phyloP scores from a whole-genome alignment of 2,888 invertebrate species.

The Xestia sexstrigata region DNA sequence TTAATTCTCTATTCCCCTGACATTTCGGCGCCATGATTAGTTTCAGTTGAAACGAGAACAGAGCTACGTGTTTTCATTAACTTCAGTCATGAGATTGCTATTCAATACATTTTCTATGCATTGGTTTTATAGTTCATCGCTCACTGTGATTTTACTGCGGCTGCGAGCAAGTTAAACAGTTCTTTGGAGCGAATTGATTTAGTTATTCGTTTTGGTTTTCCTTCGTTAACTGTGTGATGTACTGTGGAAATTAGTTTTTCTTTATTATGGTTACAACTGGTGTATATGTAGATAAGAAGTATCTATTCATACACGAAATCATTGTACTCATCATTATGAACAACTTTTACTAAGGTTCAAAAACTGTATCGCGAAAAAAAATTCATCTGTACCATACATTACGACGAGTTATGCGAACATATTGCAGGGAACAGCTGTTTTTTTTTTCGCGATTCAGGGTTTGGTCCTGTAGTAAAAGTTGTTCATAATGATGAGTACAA shows the following conservation, averaged over 20 bases:
- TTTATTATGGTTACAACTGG: not conserved
- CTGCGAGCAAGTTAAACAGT: constrained; percentile 20
- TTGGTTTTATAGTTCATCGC: constrained; percentile 54
- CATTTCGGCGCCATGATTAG: constrained; percentile 55
- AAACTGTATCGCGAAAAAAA: no score
- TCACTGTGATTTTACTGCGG: constrained; percentile 47
- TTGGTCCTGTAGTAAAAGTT: no score
- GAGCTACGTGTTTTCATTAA: constrained; percentile 65
- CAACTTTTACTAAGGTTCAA: no score
- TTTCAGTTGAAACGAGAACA: constrained; percentile 39
- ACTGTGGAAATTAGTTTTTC: not conserved
- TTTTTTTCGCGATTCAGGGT: no score
- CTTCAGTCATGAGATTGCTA: constrained; percentile 39
- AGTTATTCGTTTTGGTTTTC: constrained; percentile 4
- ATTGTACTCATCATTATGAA: no score
- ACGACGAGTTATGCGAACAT: no score
- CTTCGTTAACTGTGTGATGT: not conserved
- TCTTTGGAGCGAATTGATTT: constrained; percentile 35
- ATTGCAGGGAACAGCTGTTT: no score
- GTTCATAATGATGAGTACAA: no score
- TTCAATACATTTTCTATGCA: constrained; percentile 60
- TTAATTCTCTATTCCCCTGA: constrained; percentile 29
- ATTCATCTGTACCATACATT: no score
- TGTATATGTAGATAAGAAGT: no score
- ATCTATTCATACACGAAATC: no score